These are phyloP conservation scores for Procavia capensis DNA, from an alignment of 2,113 vertebrate species.

Conservation along the genomic window DNA sequence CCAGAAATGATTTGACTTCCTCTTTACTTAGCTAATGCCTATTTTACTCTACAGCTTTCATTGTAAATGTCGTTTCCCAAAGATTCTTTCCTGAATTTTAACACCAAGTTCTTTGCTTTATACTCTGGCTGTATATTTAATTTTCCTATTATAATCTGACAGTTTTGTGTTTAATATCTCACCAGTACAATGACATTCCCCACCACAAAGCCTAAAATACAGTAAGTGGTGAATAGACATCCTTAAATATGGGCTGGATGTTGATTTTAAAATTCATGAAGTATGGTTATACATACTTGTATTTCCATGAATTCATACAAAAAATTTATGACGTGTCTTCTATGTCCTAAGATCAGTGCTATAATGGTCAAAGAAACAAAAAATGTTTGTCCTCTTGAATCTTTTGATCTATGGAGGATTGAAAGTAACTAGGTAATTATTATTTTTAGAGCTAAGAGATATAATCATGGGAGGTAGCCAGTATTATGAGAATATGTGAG, in stretches of 20 bases:
- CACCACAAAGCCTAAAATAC: not conserved
- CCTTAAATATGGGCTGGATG: not conserved
- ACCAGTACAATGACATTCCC: not conserved
- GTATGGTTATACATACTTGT: not conserved
- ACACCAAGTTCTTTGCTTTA: not conserved
- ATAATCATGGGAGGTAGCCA: not conserved
- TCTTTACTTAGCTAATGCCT: not conserved
- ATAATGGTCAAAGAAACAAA: not conserved
- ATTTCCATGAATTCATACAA: not conserved
- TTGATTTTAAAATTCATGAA: not conserved
- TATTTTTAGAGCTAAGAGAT: not conserved
- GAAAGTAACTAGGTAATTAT: not conserved
- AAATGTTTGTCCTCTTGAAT: not conserved
- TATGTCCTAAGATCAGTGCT: not conserved
- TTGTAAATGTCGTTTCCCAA: not conserved
- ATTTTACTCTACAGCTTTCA: not conserved
- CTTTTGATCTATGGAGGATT: not conserved
- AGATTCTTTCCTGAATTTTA: not conserved
- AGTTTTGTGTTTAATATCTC: not conserved
- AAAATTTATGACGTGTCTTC: not conserved
- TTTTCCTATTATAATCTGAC: not conserved
- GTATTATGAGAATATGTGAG: not conserved
- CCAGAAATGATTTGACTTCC: not conserved
- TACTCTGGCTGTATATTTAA: not conserved
- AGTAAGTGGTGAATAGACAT: too few relatives aligned